Base-by-base conservation (phyloP, 1,140 invertebrate genomes). In the Zeugodacus cucurbitae region DNA sequence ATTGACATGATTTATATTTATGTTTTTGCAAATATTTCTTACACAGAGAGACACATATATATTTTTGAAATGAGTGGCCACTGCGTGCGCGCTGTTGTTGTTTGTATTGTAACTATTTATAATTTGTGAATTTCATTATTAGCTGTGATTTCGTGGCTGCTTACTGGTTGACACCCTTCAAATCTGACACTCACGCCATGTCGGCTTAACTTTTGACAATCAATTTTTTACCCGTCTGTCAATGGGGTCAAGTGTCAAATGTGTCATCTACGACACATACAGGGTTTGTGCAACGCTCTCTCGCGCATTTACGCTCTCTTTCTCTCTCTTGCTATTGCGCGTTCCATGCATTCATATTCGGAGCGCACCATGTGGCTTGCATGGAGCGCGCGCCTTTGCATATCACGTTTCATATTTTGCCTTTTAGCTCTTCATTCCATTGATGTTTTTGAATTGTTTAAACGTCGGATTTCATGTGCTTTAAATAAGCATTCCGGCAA, bases 1-100 rank as follows among this genome's bases (percentile, higher is more conserved):
- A 74, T 74, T 74, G 70, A 74, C 70, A 74, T 74, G 70, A 74
- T 74, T 74, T 74, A 74, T 41, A 41, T 74, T 74, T 74, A 74
- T 74, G 70, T 74, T 74, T 67, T 74, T 74, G 70, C 70, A 41
- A 34, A 74, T 74, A 14, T 41, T 22, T 20, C 37, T 37, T 1
- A 34, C 62, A 34, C 1, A 17, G 5, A 67, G 3, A 34, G 0
- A 4, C 11, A 32, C 58, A 6, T 26, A 26, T 14, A 32, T n/a
- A n/a, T n/a, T n/a, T n/a, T n/a, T n/a, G n/a, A n/a, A n/a, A 14
- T 29, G 29, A 10, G 26, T 26, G 26, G 10, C 62, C n/a, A 64
- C 2, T 32, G 62, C 29, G 62, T 64, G 29, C 26, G 26, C n/a
- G 58, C 10, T 67, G 29, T 34, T 17, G 64, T 54, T 32, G n/a